These are phyloP conservation scores for Odontamblyopus rebecca DNA, from an alignment of 2,797 vertebrate genomes.

Conservation along the genomic window DNA sequence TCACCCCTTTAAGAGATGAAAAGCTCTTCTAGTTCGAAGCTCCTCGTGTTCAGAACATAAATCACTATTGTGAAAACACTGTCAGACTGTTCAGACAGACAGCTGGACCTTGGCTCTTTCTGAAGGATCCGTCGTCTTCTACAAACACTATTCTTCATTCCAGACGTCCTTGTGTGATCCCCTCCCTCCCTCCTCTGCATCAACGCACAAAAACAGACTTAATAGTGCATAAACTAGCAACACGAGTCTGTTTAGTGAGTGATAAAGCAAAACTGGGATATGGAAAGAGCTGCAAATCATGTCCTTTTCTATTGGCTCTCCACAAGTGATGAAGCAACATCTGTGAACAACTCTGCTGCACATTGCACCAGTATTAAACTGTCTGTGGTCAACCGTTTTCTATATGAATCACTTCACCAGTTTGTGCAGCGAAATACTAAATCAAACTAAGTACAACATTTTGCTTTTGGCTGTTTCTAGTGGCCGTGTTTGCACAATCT, in stretches of 20 bases:
- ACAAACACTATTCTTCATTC: constrained; percentile 37
- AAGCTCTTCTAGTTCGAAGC: too few species aligned
- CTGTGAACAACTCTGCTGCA: constrained; percentile 32
- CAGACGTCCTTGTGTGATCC: constrained; percentile 26
- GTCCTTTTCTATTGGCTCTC: constrained; percentile 37
- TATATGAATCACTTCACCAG: constrained; percentile 4
- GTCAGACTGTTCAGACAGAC: constrained; percentile 5
- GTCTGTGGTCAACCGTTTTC: constrained; percentile 13
- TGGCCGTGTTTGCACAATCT: neutral
- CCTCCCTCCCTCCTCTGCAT: constrained; percentile 14
- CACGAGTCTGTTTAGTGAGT: constrained; percentile 34
- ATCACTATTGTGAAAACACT: constrained; percentile 7
- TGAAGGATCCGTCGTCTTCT: constrained; percentile 31
- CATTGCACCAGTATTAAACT: constrained; percentile 9
- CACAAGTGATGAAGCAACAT: constrained; percentile 46
- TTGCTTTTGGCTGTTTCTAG: neutral
- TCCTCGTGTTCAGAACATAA: neutral
- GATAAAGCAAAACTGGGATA: constrained; percentile 47
- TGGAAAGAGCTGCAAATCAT: constrained; percentile 45
- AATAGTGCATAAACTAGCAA: constrained; percentile 28
- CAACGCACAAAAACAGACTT: neutral
- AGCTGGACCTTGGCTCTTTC: constrained; percentile 7
- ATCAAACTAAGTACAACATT: neutral
- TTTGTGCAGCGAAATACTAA: neutral
- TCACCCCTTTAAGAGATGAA: too few species aligned